phyloP scores from a whole-genome alignment of 2,797 vertebrate genomes.

The Spinus olivaceus region DNA sequence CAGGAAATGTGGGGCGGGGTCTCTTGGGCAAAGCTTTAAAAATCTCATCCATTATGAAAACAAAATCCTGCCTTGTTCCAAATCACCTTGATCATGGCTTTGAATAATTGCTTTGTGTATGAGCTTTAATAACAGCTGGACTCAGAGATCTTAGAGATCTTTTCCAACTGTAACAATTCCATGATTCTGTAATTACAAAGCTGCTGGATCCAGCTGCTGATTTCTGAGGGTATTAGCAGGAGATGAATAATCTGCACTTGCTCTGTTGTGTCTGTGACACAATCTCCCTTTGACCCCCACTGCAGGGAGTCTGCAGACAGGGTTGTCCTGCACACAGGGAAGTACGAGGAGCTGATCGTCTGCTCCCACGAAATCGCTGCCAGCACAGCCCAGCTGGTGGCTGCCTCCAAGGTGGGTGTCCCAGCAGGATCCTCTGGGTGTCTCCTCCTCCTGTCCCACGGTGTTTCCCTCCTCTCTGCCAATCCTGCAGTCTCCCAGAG shows the following conservation, averaged over 20 bases:
- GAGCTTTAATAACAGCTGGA: background rate
- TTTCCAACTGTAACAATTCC: background rate
- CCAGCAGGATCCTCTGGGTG: background rate
- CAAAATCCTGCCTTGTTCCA: background rate
- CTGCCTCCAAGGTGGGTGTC: conserved; percentile 90
- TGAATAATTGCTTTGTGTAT: background rate
- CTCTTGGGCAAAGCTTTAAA: background rate
- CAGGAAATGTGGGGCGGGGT: background rate
- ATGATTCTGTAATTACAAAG: background rate
- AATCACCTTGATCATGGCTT: background rate
- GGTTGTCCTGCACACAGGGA: conserved; percentile 92
- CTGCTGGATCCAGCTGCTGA: background rate
- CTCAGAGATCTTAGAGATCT: background rate
- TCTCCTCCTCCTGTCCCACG: fast-evolving
- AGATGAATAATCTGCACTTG: background rate
- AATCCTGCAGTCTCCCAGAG: background rate
- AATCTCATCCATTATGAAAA: background rate
- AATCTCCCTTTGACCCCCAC: background rate
- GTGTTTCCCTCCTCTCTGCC: background rate
- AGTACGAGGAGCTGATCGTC: conserved; percentile 95
- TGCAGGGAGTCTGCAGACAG: conserved; percentile 92
- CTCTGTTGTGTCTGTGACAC: background rate
- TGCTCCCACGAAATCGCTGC: conserved; percentile 97
- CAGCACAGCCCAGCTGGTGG: conserved; percentile 96
- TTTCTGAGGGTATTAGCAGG: background rate